Conservation (phyloP, 2,888 invertebrate genomes). For the Protonemura montana region DNA sequence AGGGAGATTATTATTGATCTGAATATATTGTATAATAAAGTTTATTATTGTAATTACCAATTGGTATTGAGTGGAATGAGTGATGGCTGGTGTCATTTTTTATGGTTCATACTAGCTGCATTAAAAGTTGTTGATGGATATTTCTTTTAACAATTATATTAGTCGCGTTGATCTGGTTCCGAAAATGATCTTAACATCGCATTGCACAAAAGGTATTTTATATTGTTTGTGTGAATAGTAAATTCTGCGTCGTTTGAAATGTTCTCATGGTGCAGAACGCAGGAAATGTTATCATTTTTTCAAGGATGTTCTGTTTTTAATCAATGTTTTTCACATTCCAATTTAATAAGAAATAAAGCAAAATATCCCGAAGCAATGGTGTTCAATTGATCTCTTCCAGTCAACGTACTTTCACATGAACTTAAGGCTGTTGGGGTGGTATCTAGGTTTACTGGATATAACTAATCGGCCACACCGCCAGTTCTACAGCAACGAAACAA, state of each 20-base stretch:
- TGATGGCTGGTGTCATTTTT: neutral
- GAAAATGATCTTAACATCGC: neutral
- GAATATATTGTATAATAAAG: neutral
- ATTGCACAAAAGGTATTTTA: neutral
- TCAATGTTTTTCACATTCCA: neutral
- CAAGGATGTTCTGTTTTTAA: neutral
- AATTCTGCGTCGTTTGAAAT: neutral
- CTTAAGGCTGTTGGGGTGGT: too few relatives aligned
- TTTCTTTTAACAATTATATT: neutral
- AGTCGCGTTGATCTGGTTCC: neutral
- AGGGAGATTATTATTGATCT: conserved; percentile 32
- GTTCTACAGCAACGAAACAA: too few relatives aligned
- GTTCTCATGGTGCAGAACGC: neutral
- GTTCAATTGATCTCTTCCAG: too few relatives aligned
- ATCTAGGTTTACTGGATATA: too few relatives aligned
- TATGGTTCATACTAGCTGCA: neutral
- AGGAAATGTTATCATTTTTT: neutral
- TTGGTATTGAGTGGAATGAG: neutral
- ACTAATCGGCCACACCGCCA: too few relatives aligned
- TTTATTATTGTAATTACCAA: neutral
- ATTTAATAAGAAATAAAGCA: neutral
- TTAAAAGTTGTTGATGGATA: neutral
- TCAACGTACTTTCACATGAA: too few relatives aligned
- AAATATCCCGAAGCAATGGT: neutral
- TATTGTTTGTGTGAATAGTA: neutral